Conservation (phyloP, 2,797 vertebrate genomes). For the Xiphorhynchus erythropygius region DNA sequence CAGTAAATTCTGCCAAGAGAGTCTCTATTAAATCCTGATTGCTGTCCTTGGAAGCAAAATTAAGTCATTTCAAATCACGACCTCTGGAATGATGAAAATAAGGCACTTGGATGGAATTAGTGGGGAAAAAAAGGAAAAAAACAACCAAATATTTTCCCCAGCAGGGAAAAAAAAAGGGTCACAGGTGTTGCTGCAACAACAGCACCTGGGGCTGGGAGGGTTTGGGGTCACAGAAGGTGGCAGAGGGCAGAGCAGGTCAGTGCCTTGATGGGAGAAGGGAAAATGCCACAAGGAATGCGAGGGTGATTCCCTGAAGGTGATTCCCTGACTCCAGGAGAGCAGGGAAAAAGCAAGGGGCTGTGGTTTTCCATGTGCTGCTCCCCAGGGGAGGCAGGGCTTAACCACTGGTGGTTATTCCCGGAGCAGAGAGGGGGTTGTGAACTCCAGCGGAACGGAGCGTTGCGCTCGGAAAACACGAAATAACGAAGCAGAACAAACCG, state of each 20-base stretch:
- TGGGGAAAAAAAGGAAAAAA: not conserved
- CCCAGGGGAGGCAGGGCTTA: not conserved
- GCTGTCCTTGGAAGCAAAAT: not conserved
- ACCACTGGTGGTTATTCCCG: not conserved
- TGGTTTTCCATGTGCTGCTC: not conserved
- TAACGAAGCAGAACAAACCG: not conserved
- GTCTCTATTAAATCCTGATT: not conserved
- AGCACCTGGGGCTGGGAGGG: not conserved
- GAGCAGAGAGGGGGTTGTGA: not conserved
- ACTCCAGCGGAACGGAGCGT: not conserved
- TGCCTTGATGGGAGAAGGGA: not conserved
- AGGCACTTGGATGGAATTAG: not conserved
- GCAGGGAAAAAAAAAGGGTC: not conserved
- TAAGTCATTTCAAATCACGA: not conserved
- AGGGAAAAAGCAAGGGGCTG: not conserved
- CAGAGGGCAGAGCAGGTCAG: slow-evolving; percentile 6
- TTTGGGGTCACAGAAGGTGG: not conserved
- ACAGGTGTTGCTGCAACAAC: not conserved
- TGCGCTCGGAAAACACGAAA: not conserved
- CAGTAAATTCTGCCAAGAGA: not conserved
- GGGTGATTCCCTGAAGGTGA: not conserved
- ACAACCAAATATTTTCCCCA: not conserved
- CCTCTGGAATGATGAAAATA: not conserved
- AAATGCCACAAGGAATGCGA: not conserved
- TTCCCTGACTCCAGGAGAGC: not conserved